Evolutionary conservation across 1,140 invertebrate genomes (phyloP).

Genomic region (Lordiphosa clarofinis): DNA sequence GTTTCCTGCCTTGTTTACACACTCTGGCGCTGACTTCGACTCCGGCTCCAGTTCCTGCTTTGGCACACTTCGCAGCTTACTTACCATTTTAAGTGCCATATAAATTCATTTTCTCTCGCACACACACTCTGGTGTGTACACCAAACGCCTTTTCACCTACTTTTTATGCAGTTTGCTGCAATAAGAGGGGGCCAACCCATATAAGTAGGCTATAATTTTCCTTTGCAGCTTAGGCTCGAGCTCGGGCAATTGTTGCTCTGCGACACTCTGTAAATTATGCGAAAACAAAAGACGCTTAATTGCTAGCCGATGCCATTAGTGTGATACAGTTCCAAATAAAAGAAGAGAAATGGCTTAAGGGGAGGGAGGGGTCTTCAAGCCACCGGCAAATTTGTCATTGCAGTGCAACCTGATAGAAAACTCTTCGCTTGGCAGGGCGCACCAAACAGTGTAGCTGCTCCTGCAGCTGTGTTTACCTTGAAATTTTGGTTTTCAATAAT

Average conservation of each 20-base stretch:
- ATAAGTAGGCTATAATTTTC: slow-evolving; percentile 54
- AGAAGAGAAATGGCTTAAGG: slow-evolving; percentile 17
- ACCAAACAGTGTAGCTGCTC: slow-evolving; percentile 21
- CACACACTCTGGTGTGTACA: neutral
- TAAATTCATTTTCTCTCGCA: slow-evolving; percentile 42
- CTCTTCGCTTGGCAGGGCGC: slow-evolving; percentile 24
- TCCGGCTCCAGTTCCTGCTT: neutral
- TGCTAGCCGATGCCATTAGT: slow-evolving; percentile 53
- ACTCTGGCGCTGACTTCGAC: slow-evolving; percentile 2
- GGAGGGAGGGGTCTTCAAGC: slow-evolving; percentile 13
- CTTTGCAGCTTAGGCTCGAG: slow-evolving; percentile 32
- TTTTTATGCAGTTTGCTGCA: slow-evolving; percentile 43
- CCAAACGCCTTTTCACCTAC: slow-evolving; percentile 46
- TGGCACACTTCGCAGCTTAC: slow-evolving; percentile 24
- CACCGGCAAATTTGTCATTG: slow-evolving; percentile 18
- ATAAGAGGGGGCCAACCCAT: slow-evolving; percentile 4
- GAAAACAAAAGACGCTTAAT: slow-evolving; percentile 48
- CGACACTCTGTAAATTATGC: slow-evolving; percentile 68
- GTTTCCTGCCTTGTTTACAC: slow-evolving; percentile 37
- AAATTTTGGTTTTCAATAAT: slow-evolving; percentile 73
- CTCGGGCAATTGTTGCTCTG: slow-evolving; percentile 43
- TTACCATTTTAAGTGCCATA: slow-evolving; percentile 48
- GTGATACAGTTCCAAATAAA: slow-evolving; percentile 43
- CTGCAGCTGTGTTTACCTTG: slow-evolving; percentile 69
- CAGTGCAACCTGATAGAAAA: slow-evolving; percentile 17